Conservation (phyloP, 2,113 vertebrate genomes). For the Edolisoma coerulescens region DNA sequence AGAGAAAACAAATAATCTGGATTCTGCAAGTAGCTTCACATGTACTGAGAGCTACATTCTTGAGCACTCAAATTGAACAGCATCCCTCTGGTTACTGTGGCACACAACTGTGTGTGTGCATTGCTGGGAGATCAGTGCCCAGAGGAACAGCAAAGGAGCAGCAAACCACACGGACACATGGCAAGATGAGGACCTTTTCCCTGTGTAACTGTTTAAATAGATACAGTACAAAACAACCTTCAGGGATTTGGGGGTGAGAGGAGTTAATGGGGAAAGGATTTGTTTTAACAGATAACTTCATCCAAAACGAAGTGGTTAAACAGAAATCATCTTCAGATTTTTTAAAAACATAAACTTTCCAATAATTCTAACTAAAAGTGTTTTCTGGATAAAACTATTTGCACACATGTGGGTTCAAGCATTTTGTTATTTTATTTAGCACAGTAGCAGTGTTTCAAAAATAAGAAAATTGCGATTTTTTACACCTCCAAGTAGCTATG, state of each 20-base stretch:
- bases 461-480: neutral
- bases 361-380: neutral
- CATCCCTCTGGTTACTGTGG: neutral
- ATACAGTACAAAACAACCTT: neutral
- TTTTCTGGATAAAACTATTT: neutral
- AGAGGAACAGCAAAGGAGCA: neutral
- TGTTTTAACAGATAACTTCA: neutral
- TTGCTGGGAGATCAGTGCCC: neutral
- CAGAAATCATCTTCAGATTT: neutral
- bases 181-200: neutral
- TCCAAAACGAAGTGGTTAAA: neutral
- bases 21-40: neutral
- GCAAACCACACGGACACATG: neutral
- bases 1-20: neutral
- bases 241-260: neutral
- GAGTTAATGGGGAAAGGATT: neutral
- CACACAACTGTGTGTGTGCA: neutral
- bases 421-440: neutral
- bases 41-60: neutral
- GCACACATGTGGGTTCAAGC: accelerated
- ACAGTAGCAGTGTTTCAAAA: neutral
- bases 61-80: neutral
- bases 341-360: neutral
- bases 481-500: neutral
- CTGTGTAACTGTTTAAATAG: neutral